phyloP scores from a whole-genome alignment of 2,888 invertebrate species.

The Mesorhabditis spiculigera region DNA sequence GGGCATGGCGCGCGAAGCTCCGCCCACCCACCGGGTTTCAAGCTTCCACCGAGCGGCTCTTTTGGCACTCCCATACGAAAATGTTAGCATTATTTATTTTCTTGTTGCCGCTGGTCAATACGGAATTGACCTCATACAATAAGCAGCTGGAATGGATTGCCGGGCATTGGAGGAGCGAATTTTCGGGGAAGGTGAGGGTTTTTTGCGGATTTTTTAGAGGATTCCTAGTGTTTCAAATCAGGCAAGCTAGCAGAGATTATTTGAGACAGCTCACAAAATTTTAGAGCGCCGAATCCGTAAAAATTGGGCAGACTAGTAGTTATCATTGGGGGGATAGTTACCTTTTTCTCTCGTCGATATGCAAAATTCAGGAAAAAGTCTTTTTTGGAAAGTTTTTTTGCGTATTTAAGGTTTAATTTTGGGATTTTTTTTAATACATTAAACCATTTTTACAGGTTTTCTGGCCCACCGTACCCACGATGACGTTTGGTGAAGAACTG shows the following conservation, averaged over 20 bases:
- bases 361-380: not conserved
- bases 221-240: too few species aligned
- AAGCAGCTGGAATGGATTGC: conserved; percentile 54
- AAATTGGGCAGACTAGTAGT: too few species aligned
- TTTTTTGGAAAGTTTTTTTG: conserved; percentile 3
- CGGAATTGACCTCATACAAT: conserved; percentile 38
- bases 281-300: not conserved
- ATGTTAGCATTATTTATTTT: not conserved
- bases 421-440: not conserved
- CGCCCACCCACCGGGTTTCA: too few species aligned
- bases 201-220: too few species aligned
- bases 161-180: conserved; percentile 59
- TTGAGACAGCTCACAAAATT: too few species aligned
- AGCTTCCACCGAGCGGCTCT: too few species aligned
- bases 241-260: too few species aligned
- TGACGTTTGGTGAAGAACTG: conserved; percentile 59
- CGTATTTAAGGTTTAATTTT: not conserved
- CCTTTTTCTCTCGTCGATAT: too few species aligned
- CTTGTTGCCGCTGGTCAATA: conserved; percentile 3
- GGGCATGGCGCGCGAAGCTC: too few species aligned
- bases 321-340: too few species aligned
- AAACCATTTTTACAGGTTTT: conserved; percentile 32
- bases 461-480: conserved; percentile 59
- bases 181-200: conserved; percentile 50
- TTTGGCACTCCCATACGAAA: too few species aligned